Conservation (phyloP, 1,140 invertebrate species). For the Frieseomelitta varia region DNA sequence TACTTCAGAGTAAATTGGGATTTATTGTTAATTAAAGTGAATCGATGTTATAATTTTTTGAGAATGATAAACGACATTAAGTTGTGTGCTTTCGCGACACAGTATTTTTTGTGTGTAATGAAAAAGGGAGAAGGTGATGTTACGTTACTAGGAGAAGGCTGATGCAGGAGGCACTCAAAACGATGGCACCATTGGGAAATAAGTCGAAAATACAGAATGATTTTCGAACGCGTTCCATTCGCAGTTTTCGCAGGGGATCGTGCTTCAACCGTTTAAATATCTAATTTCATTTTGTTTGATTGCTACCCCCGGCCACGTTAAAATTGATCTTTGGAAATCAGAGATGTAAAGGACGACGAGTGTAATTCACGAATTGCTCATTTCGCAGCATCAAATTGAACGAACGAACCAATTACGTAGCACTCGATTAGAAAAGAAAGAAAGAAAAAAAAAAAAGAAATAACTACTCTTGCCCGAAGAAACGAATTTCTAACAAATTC, state of each 20-base stretch:
- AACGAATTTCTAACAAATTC: background rate
- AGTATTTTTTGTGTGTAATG: too few species aligned
- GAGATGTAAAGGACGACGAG: background rate
- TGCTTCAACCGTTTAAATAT: background rate
- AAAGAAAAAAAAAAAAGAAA: background rate
- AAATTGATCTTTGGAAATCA: background rate
- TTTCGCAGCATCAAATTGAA: too few species aligned
- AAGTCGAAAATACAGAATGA: constrained; percentile 12
- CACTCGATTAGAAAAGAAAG: background rate
- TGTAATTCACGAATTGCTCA: background rate
- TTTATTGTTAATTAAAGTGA: background rate
- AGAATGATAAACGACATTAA: background rate
- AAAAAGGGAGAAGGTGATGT: too few species aligned
- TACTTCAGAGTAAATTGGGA: background rate
- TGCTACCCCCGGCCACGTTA: too few species aligned
- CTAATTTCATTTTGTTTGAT: background rate
- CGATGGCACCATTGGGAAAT: constrained; percentile 14
- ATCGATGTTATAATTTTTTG: background rate
- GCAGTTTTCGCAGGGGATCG: background rate
- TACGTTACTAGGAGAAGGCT: background rate
- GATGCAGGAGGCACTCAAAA: background rate
- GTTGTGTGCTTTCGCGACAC: too few species aligned
- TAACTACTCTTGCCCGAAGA: background rate
- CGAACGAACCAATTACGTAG: too few species aligned
- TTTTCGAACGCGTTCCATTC: background rate